These are phyloP conservation scores for Eumacrocentrus americanus DNA, from an alignment of 2,888 invertebrate species.

Conservation along the genomic window DNA sequence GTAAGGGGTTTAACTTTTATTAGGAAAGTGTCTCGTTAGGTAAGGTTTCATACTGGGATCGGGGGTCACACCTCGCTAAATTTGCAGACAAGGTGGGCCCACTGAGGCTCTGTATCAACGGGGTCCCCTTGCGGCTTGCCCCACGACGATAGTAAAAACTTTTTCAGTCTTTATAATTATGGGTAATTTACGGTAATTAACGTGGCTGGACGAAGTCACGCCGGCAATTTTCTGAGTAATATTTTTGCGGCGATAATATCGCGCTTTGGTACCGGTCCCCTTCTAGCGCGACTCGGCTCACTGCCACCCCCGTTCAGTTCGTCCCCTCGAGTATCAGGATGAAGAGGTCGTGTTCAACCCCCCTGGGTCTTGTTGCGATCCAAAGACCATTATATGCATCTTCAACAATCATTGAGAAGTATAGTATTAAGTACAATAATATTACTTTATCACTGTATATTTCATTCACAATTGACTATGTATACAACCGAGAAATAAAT, in stretches of 20 bases:
- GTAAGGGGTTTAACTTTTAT: conserved; percentile 41
- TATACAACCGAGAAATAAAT: background rate
- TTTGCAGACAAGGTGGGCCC: conserved; percentile 56
- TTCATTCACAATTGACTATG: background rate
- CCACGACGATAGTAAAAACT: conserved; percentile 62
- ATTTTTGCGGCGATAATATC: conserved; percentile 60
- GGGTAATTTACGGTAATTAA: conserved; percentile 62
- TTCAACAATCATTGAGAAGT: background rate
- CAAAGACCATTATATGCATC: conserved; percentile 14
- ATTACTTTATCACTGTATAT: background rate
- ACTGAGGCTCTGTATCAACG: conserved; percentile 58
- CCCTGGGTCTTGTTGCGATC: conserved; percentile 24
- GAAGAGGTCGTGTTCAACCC: too few species aligned
- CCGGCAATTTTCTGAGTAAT: conserved; percentile 61
- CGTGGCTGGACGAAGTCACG: conserved; percentile 61
- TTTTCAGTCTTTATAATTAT: conserved; percentile 62
- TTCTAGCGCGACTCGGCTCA: background rate
- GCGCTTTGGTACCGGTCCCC: conserved; percentile 43
- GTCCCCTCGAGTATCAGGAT: conserved; percentile 25
- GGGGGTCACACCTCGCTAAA: conserved; percentile 52
- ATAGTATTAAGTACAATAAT: background rate
- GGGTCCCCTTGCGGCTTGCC: conserved; percentile 48
- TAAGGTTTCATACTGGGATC: conserved; percentile 39
- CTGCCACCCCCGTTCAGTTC: background rate
- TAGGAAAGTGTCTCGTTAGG: conserved; percentile 47